phyloP scores from a whole-genome alignment of 2,888 invertebrate genomes.

The Villa cingulata region DNA sequence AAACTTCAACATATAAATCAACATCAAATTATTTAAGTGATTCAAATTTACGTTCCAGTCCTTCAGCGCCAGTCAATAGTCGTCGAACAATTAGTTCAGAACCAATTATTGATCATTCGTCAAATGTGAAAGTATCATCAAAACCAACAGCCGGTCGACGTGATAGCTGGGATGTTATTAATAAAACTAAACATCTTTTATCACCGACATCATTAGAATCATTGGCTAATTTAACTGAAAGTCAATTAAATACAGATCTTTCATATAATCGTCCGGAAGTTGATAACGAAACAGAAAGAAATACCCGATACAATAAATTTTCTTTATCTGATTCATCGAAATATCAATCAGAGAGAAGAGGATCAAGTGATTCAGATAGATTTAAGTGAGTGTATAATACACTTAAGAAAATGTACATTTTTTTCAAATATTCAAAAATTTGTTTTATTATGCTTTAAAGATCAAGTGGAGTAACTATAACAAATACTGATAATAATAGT shows the following conservation, averaged over 20 bases:
- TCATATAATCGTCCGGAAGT: conserved; percentile 37
- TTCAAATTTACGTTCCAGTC: conserved; percentile 37
- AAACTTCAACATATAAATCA: conserved; percentile 40
- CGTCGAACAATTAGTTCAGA: conserved; percentile 43
- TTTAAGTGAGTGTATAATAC: conserved; percentile 13
- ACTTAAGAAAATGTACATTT: not conserved
- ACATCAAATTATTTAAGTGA: conserved; percentile 38
- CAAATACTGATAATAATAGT: conserved; percentile 29
- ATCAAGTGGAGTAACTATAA: conserved; percentile 33
- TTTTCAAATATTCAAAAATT: not conserved
- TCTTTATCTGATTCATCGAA: conserved; percentile 28
- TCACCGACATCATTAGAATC: conserved; percentile 58
- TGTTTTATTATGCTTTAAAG: conserved; percentile 15
- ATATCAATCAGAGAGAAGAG: conserved; percentile 18
- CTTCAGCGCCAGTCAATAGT: conserved; percentile 40
- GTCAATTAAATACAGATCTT: conserved; percentile 40
- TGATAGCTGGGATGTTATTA: conserved; percentile 72
- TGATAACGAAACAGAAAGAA: conserved; percentile 47
- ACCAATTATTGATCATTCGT: conserved; percentile 41
- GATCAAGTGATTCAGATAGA: conserved; percentile 27
- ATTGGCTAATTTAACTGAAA: conserved; percentile 51
- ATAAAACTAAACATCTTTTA: conserved; percentile 63
- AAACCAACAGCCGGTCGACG: conserved; percentile 45
- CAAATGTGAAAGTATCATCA: conserved; percentile 47
- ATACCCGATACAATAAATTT: conserved; percentile 47